Evolutionary conservation across 2,888 invertebrate species (phyloP), one percentile per base, ranked within the genome.

Genomic region (Caenorhabditis macrosperma): DNA sequence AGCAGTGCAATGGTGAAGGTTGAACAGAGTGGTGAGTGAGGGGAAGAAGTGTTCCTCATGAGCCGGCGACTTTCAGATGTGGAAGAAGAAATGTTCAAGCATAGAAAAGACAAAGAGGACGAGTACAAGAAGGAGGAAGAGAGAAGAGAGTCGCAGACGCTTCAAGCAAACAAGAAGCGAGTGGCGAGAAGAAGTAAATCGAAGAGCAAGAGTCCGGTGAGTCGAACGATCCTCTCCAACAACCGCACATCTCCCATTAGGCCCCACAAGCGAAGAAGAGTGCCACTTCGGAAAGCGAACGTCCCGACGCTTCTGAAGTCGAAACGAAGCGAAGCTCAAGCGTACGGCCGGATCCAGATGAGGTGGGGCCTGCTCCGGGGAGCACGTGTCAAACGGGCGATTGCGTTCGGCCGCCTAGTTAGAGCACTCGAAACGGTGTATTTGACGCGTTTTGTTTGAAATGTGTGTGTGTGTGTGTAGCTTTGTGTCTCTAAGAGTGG

Each of bases 1-100:
- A 89, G 84, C 60, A 87, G 87, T 48, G 87, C 89, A n/a, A 85
- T 85, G 81, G 87, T 91, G 50, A 86, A 85, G 35, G 81, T 87
- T 9, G 89, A 88, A 33, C 84, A 82, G 24, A 55, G 71, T 52
- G 85, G 88, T 87, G 5, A 66, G 81, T 71, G 9, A n/a, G n/a
- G n/a, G n/a, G n/a, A n/a, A n/a, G n/a, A n/a, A n/a, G n/a, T n/a
- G n/a, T n/a, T n/a, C n/a, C n/a, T n/a, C n/a, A n/a, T n/a, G n/a
- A n/a, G n/a, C n/a, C n/a, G n/a, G n/a, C n/a, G n/a, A n/a, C n/a
- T 76, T 71, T 1, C 44, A 78, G 83, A 76, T 64, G 46, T 81
- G 61, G 78, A 81, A 76, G 78, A 81, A 83, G 82, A 78, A 44
- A 63, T 74, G 26, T 38, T 44, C 35, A 57, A 77, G 33, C 76